Evolutionary conservation across 2,797 vertebrate genomes (phyloP).

Genomic region (Arctocebus calabarensis): DNA sequence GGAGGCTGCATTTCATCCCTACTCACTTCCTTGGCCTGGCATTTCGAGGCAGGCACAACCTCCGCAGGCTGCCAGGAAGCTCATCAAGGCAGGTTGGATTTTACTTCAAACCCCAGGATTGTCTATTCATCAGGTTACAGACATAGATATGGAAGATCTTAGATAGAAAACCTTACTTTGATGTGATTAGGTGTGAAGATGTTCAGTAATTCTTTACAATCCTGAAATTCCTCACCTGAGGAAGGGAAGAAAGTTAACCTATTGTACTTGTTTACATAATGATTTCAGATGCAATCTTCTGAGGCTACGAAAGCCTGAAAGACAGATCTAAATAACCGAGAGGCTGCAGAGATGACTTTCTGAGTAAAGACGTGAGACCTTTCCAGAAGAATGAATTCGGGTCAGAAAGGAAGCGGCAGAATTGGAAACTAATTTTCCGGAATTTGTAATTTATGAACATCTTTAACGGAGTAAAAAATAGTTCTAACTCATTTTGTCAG

Average conservation of each 20-base stretch:
- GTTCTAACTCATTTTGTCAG: conserved; percentile 68
- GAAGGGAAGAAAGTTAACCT: not conserved
- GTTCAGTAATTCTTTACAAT: conserved; percentile 3
- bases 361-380: not conserved
- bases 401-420: conserved; percentile 64
- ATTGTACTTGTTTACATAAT: not conserved
- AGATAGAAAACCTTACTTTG: not conserved
- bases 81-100: not conserved
- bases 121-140: not conserved
- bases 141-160: not conserved
- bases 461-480: conserved; percentile 18
- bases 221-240: not conserved
- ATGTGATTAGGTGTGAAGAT: not conserved
- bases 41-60: not conserved
- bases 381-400: conserved; percentile 51
- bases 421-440: conserved; percentile 53
- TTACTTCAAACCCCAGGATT: not conserved
- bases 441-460: conserved; percentile 34
- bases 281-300: not conserved
- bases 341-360: not conserved
- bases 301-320: not conserved
- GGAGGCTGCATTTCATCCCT: not conserved
- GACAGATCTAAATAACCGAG: not conserved
- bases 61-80: not conserved
- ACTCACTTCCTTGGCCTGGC: not conserved